Base-by-base conservation (phyloP, 2,888 invertebrate species). In the Byasa hedistus region DNA sequence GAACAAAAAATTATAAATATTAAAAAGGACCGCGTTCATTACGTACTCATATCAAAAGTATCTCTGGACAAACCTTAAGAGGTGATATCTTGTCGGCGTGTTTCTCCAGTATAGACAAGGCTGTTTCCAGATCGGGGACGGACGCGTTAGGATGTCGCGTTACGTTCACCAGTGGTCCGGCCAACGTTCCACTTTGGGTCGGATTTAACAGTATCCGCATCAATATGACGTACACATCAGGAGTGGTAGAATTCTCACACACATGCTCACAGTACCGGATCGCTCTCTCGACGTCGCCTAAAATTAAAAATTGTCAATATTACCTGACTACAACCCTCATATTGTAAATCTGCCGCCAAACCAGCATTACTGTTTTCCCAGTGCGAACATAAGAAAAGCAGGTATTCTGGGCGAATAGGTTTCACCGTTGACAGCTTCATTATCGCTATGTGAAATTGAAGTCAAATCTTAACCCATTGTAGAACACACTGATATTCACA, bases 41-140 rank as follows among this genome's bases (percentile, higher is more conserved):
- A 0, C 39, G 15, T 39, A 39, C 10, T 15, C 15, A 39, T 15
- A 2, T 12, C 39, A 39, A 39, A 39, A 12, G 12, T 15, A 15
- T 39, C 15, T 39, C 39, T 15, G 15, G 22, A 22, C n/a, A 7
- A 54, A 95, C 96, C 87, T 96, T 95, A 15, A 95, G 84, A 0
- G 98, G 96, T 75, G 98, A 95, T 75, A 99, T 96, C 84, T 95
- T 95, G 15, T 94, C 93, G 0, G 98, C 97, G 84, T 98, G 95
- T 72, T 95, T 94, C 76, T 97, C 96, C 51, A 99, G 87, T 65
- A 99, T 90, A 71, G 93, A 90, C 7, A 99, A 87, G 10, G 98
- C 97, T 64, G 95, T 94, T 75, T 96, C 95, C 54, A 96, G 84
- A 83, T 98, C 96, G 0, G 96, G 95, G 60, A 94, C 92, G 0